Evolutionary conservation across 1,140 invertebrate species (phyloP), one percentile per base, ranked within the genome.

Genomic region (Drosophila mojavensis): DNA sequence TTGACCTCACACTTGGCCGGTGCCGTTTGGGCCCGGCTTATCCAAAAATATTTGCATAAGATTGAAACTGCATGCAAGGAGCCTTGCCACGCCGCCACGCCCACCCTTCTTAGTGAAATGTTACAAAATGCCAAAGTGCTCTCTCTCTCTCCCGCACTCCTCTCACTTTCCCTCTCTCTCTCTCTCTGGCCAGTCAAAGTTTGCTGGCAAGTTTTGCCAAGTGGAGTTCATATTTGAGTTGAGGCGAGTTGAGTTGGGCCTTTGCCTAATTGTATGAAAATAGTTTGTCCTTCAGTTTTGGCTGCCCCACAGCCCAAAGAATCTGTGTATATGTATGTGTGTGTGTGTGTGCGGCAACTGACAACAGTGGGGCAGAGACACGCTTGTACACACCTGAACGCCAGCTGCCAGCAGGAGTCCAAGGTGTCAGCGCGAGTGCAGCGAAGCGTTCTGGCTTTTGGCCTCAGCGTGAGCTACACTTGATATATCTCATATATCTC

Each of bases 31-130:
- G 79, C 74, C 71, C 72, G 72, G 82, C 83, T 86, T 82, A 88
- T 81, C 82, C 83, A 68, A 78, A 89, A 88, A 78, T 89, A 88
- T 88, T 89, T 88, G 83, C 83, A 89, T 88, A 88, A 78, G 84
- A 88, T 88, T 80, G 73, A 83, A 88, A 89, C 76, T 88, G 79
- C 83, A 86, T 68, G 77, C 83, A 83, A 88, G 79, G 71, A 80
- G 67, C 81, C 62, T 48, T 36, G 24, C 62, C 60, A 28, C 51
- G 51, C 41, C 39, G 24, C 62, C 60, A 28, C 51, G 51, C 41
- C 39, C 45, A 33, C 54, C 26, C 13, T n/a, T 53, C 72, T 81
- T 78, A 51, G 50, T 75, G 61, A 85, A 84, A 85, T 85, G 78
- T 81, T 78, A 77, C 81, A 74, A 81, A 85, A 85, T 9, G 11